These are phyloP conservation scores for Penaeus monodon DNA, from an alignment of 2,888 invertebrate species.

Conservation along the genomic window DNA sequence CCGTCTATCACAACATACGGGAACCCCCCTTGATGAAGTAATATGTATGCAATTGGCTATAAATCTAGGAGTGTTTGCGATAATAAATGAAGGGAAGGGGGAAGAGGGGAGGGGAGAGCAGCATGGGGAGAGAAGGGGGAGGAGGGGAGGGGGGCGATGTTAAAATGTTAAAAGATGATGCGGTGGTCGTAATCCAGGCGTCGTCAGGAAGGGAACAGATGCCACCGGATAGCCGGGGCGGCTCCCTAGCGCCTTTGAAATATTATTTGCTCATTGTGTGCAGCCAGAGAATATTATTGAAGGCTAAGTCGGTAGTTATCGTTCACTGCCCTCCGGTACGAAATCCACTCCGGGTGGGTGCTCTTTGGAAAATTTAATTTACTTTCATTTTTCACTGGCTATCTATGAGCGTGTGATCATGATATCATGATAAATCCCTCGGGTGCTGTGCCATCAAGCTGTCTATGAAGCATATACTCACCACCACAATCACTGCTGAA, in stretches of 20 bases:
- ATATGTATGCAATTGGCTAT: conserved; percentile 49
- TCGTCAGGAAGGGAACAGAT: conserved; percentile 55
- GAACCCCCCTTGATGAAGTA: conserved; percentile 45
- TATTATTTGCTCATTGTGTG: conserved; percentile 64
- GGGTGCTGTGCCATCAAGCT: too few species aligned
- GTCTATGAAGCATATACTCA: conserved; percentile 2
- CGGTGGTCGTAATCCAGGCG: conserved; percentile 46
- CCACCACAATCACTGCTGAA: background rate
- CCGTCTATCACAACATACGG: conserved; percentile 39
- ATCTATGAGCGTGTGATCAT: too few species aligned
- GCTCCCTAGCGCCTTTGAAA: conserved; percentile 61
- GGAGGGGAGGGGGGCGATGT: conserved; percentile 25
- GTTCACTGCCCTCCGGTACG: conserved; percentile 6
- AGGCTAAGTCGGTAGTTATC: conserved; percentile 32
- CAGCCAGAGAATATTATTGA: conserved; percentile 58
- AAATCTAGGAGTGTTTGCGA: conserved; percentile 54
- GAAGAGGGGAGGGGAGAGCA: too few species aligned
- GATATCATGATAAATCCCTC: too few species aligned
- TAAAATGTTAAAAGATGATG: conserved; percentile 55
- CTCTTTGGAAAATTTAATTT: background rate
- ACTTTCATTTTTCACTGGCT: too few species aligned
- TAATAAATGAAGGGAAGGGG: conserved; percentile 52
- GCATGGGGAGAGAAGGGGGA: too few species aligned
- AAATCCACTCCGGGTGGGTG: background rate
- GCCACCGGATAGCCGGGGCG: conserved; percentile 52